These are phyloP conservation scores for Hemicordylus capensis DNA, from an alignment of 2,113 vertebrate genomes.

Conservation along the genomic window DNA sequence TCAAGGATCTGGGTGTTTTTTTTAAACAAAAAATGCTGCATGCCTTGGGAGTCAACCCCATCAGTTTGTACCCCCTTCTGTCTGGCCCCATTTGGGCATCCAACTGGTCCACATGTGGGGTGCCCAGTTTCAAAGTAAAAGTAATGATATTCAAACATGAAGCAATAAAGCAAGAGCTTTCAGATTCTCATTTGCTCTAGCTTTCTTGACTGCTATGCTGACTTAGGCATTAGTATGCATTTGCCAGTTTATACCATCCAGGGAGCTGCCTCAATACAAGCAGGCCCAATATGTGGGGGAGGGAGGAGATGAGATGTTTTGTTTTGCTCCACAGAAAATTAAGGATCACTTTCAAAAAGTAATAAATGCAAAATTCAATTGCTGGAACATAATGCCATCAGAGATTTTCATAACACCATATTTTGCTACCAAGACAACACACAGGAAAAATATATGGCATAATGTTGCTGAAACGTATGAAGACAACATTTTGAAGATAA, in stretches of 20 bases:
- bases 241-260: background rate
- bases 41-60: no score
- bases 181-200: background rate
- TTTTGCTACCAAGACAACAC: conserved; percentile 19
- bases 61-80: background rate
- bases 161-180: background rate
- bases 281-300: background rate
- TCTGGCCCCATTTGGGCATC: background rate
- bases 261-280: background rate
- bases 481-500: background rate
- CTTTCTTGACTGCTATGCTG: background rate
- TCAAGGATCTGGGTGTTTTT: no score
- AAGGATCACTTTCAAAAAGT: conserved; percentile 21
- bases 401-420: conserved; percentile 17
- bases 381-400: background rate
- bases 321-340: background rate
- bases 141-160: background rate
- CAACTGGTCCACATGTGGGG: background rate
- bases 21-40: no score
- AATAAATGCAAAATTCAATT: conserved; percentile 18
- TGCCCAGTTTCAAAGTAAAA: background rate
- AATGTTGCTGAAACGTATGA: background rate
- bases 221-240: background rate
- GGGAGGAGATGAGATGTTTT: background rate
- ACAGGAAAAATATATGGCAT: background rate